These are phyloP conservation scores for Mormoops blainvillei DNA, from an alignment of 2,113 vertebrate genomes.

Conservation along the genomic window DNA sequence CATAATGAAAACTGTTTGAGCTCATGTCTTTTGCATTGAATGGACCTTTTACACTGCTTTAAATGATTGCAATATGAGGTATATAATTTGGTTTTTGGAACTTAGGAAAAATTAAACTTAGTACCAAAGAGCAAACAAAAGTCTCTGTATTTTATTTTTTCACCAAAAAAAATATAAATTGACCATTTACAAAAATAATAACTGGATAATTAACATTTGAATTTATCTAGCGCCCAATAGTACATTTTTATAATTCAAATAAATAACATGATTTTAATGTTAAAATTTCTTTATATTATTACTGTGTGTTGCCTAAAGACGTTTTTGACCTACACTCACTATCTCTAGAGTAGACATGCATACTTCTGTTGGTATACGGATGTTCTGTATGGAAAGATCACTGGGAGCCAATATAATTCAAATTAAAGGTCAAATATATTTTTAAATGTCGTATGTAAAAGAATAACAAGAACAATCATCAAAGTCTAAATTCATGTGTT, in stretches of 20 bases:
- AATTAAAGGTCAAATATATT: background rate
- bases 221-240: background rate
- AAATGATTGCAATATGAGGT: background rate
- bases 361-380: background rate
- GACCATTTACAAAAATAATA: background rate
- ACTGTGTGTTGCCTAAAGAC: background rate
- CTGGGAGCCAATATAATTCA: background rate
- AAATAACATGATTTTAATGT: constrained; percentile 5
- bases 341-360: background rate
- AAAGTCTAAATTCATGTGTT: background rate
- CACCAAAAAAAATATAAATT: background rate
- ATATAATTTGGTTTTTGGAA: background rate
- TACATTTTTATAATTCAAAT: constrained; percentile 19
- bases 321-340: background rate
- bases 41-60: background rate
- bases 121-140: background rate
- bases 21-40: background rate
- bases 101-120: background rate
- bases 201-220: background rate
- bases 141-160: background rate
- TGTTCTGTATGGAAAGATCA: background rate
- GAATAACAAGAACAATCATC: background rate
- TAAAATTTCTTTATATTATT: background rate
- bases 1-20: background rate
- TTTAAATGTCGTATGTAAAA: background rate